Evolutionary conservation across 2,113 vertebrate species (phyloP).

Genomic region (Nyctibius bracteatus): DNA sequence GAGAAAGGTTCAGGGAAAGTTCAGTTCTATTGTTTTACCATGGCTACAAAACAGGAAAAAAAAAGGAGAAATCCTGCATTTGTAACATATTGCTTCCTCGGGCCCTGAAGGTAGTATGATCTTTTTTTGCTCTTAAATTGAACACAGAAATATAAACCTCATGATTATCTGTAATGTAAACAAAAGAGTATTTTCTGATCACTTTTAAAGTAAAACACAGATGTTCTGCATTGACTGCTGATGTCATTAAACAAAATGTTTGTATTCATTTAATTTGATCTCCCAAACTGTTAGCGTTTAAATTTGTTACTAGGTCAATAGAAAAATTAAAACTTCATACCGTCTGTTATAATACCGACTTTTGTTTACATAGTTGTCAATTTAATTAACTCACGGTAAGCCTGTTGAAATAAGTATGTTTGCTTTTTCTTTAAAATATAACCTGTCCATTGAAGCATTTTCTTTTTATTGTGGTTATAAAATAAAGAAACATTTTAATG

Average conservation of each 20-base stretch:
- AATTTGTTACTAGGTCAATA: constrained; percentile 60
- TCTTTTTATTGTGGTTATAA: constrained; percentile 22
- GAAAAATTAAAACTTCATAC: constrained; percentile 49
- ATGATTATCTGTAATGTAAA: constrained; percentile 76
- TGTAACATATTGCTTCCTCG: constrained; percentile 83
- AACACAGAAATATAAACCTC: constrained; percentile 80
- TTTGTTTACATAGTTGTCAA: constrained; percentile 36
- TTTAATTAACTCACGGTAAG: constrained; percentile 51
- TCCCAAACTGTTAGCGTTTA: constrained; percentile 55
- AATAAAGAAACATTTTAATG: constrained; percentile 41
- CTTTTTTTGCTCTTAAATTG: constrained; percentile 82
- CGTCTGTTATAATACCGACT: neutral
- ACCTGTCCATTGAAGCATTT: neutral
- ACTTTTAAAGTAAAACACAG: constrained; percentile 66
- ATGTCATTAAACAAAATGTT: constrained; percentile 68
- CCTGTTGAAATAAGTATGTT: constrained; percentile 39
- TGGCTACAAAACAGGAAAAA: constrained; percentile 86
- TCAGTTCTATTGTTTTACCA: constrained; percentile 95
- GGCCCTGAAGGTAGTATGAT: constrained; percentile 71
- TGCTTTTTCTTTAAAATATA: constrained; percentile 42
- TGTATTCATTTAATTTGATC: constrained; percentile 72
- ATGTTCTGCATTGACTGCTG: constrained; percentile 63
- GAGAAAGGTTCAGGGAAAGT: constrained; percentile 99
- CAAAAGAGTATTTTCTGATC: constrained; percentile 75
- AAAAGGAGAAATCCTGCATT: constrained; percentile 82